Evolutionary conservation across 2,113 vertebrate genomes (phyloP).

Genomic region (Cromileptes altivelis): DNA sequence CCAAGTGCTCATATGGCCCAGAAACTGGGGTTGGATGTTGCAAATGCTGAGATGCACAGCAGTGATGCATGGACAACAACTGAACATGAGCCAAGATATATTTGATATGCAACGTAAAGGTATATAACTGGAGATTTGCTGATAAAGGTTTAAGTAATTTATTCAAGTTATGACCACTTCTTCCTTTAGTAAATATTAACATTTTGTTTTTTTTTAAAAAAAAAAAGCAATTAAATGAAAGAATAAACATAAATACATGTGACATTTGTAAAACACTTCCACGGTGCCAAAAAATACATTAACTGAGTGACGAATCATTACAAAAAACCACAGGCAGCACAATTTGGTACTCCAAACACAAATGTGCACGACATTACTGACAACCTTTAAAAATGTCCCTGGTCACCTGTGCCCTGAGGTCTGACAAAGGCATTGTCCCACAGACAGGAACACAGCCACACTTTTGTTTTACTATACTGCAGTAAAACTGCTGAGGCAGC

Average conservation of each 20-base stretch:
- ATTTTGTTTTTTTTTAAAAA: neutral
- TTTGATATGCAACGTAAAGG: neutral
- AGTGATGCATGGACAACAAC: neutral
- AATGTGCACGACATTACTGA: neutral
- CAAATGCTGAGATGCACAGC: neutral
- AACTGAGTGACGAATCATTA: neutral
- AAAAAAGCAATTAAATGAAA: neutral
- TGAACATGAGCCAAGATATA: neutral
- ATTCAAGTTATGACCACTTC: neutral
- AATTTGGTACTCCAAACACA: neutral
- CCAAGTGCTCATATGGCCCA: neutral
- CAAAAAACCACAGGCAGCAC: neutral
- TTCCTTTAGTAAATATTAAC: neutral
- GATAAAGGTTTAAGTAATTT: constrained; percentile 4
- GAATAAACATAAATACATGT: neutral
- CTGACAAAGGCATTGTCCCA: constrained; percentile 7
- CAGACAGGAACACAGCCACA: constrained; percentile 21
- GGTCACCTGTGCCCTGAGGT: neutral
- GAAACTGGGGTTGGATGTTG: neutral
- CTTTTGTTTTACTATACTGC: constrained; percentile 34
- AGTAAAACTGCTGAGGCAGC: constrained; percentile 61
- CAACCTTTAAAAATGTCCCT: neutral
- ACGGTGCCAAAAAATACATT: neutral
- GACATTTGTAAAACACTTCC: neutral
- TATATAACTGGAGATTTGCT: neutral